Evolutionary conservation across 2,113 vertebrate species (phyloP).

Genomic region (Tympanuchus pallidicinctus): DNA sequence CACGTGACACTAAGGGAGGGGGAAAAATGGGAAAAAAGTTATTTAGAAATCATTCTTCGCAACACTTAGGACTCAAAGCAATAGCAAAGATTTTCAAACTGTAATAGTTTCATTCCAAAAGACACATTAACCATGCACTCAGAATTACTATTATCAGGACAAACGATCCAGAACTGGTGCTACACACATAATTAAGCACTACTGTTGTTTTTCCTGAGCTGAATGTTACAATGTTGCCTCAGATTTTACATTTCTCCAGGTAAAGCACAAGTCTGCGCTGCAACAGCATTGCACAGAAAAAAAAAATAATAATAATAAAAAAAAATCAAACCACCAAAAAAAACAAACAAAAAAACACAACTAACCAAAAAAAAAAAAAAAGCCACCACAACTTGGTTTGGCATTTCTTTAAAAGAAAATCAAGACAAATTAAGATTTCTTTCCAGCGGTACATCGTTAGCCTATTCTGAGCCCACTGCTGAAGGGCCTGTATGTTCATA

Average conservation of each 20-base stretch:
- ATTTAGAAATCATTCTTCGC: neutral
- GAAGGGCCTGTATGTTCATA: neutral
- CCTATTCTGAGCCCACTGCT: neutral
- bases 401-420: neutral
- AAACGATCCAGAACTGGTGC: neutral
- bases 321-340: no score
- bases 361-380: no score
- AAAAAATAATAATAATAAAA: neutral
- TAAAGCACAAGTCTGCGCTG: neutral
- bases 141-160: neutral
- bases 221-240: no score
- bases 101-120: neutral
- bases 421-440: neutral
- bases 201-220: no score
- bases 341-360: neutral
- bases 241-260: neutral
- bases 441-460: neutral
- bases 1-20: constrained; percentile 81
- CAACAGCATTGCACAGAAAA: rapidly evolving
- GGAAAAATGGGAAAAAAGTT: neutral
- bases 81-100: neutral
- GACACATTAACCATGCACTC: neutral
- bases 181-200: neutral
- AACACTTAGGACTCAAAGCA: neutral
- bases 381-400: neutral